Conservation (phyloP, 2,113 vertebrate species). For the Antechinus stuartii region DNA sequence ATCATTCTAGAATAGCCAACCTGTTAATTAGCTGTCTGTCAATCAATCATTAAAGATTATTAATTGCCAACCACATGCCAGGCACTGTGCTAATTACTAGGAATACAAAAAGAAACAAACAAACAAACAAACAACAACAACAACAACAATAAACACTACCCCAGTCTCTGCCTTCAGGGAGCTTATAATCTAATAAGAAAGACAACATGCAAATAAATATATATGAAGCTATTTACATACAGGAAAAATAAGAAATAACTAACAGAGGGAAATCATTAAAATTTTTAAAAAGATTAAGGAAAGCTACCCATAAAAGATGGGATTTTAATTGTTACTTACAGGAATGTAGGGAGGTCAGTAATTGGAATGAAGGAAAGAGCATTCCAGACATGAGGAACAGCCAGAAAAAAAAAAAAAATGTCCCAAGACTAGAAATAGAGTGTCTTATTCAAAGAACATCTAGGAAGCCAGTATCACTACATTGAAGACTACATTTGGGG, state of each 20-base stretch:
- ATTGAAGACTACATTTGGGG: not conserved
- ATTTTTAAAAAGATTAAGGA: not conserved
- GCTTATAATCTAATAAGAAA: not conserved
- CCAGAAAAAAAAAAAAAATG: not conserved
- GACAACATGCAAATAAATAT: not conserved
- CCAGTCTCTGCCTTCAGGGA: not conserved
- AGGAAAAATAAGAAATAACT: not conserved
- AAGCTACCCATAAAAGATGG: not conserved
- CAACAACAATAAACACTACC: not conserved
- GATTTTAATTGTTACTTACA: not conserved
- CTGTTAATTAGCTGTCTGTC: not conserved
- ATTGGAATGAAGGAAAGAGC: not conserved
- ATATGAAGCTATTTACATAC: not conserved
- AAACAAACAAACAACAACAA: not conserved
- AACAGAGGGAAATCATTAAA: not conserved
- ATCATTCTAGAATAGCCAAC: not conserved
- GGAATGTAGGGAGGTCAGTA: not conserved
- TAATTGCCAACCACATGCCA: not conserved
- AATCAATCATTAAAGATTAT: not conserved
- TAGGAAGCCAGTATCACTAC: not conserved
- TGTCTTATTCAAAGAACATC: not conserved
- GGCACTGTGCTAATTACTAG: not conserved
- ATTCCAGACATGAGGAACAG: not conserved
- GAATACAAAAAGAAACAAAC: not conserved
- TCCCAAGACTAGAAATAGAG: not conserved